Percentiles rank a stretch among this genome's conserved stretches.
phyloP scores from a whole-genome alignment of 2,797 vertebrate genomes.

The Miichthys miiuy region DNA sequence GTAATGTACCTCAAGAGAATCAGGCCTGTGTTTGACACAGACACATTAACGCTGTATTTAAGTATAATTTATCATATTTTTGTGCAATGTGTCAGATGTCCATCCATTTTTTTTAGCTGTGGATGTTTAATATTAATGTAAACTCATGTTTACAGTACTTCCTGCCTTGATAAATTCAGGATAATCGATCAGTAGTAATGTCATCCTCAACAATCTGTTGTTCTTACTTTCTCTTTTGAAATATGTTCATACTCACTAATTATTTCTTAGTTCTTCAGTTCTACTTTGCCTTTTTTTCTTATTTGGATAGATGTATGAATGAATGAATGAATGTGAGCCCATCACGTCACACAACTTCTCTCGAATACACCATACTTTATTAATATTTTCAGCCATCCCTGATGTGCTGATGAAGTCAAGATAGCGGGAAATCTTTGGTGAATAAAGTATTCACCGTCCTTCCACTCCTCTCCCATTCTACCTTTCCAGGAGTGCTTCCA shows the following conservation, averaged over 20 bases:
- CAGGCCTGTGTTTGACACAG: background rate
- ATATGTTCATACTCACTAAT: background rate
- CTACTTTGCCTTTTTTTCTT: background rate
- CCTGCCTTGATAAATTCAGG: background rate
- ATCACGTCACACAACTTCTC: background rate
- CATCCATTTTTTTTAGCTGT: background rate
- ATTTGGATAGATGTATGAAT: too few species aligned
- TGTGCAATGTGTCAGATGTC: background rate
- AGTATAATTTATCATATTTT: background rate
- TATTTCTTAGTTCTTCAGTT: background rate
- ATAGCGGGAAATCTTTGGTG: background rate
- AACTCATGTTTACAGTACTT: background rate
- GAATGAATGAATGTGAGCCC: too few species aligned
- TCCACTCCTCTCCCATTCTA: slow-evolving; percentile 57
- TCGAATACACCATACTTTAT: background rate
- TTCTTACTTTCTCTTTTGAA: background rate
- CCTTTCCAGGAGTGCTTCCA: slow-evolving; percentile 96
- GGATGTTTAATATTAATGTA: background rate
- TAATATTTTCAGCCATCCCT: background rate
- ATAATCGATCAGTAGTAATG: background rate
- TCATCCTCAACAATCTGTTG: background rate
- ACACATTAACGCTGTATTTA: background rate
- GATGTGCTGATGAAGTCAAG: background rate
- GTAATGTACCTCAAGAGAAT: too few species aligned
- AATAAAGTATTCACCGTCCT: background rate